These are phyloP conservation scores for Myiotriccus ornatus DNA, from an alignment of 2,797 vertebrate species.

Conservation along the genomic window DNA sequence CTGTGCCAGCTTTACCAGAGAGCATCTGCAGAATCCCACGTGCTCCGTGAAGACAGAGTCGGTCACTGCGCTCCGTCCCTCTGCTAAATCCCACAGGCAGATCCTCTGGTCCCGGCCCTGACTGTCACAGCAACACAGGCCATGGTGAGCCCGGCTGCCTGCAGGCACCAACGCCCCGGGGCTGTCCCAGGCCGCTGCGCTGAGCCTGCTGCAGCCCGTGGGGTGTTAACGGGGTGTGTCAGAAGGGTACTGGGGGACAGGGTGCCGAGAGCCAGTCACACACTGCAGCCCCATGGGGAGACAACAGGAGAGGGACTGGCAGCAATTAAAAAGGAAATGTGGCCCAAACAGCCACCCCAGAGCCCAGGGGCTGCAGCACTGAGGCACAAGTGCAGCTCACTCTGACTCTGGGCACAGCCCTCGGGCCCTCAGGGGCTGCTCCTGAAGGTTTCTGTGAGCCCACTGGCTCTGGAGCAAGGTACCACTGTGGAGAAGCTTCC, in stretches of 20 bases:
- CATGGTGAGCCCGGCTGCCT: background rate
- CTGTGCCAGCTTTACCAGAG: constrained; percentile 73
- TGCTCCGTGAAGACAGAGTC: constrained; percentile 83
- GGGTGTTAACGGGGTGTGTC: background rate
- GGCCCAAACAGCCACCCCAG: background rate
- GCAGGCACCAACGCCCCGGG: background rate
- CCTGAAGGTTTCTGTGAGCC: background rate
- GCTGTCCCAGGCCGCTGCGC: background rate
- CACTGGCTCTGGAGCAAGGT: background rate
- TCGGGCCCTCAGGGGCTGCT: fast-evolving
- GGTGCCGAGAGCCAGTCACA: background rate
- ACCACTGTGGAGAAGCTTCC: background rate
- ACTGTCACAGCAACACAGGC: constrained; percentile 68
- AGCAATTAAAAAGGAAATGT: background rate
- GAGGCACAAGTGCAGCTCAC: background rate
- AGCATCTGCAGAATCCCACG: constrained; percentile 90
- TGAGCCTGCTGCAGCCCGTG: too few relatives aligned
- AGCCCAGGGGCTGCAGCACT: fast-evolving
- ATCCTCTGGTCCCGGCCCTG: constrained; percentile 91
- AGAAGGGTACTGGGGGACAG: too few relatives aligned
- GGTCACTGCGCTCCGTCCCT: constrained; percentile 78
- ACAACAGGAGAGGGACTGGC: background rate
- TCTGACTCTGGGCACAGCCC: background rate
- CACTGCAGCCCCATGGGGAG: background rate
- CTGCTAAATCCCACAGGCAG: constrained; percentile 87